These are phyloP conservation scores for Grus americana DNA, from an alignment of 2,113 vertebrate species.

Conservation along the genomic window DNA sequence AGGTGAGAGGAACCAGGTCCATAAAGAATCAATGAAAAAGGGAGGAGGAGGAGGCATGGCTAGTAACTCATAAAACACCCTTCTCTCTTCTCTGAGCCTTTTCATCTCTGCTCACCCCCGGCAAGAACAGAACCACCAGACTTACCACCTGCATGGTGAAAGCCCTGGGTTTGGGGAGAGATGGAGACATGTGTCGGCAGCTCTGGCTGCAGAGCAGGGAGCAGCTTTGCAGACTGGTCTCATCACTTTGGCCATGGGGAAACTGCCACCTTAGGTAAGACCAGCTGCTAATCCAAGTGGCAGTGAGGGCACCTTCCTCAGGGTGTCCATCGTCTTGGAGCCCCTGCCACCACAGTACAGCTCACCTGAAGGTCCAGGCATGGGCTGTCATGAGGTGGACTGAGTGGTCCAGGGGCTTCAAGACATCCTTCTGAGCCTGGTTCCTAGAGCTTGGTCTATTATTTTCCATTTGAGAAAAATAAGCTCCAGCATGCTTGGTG, in stretches of 20 bases:
- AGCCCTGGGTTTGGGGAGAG: background rate
- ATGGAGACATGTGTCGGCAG: rapidly evolving
- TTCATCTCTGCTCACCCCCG: background rate
- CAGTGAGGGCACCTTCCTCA: background rate
- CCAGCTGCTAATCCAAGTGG: background rate
- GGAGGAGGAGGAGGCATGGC: background rate
- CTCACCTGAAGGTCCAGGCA: rapidly evolving
- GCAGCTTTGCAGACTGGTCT: rapidly evolving
- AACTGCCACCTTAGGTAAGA: background rate
- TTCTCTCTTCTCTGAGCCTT: background rate
- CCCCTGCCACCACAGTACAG: rapidly evolving
- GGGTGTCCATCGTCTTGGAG: background rate
- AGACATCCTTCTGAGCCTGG: background rate
- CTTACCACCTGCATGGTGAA: rapidly evolving
- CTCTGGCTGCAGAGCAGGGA: background rate
- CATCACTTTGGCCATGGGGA: rapidly evolving
- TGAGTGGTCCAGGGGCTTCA: background rate
- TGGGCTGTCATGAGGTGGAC: background rate
- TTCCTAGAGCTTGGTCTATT: background rate
- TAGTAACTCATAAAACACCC: rapidly evolving
- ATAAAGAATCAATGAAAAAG: background rate
- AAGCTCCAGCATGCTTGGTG: rapidly evolving
- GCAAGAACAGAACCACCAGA: background rate
- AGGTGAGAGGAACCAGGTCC: background rate
- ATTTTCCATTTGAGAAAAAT: background rate